These are phyloP conservation scores for Miniopterus natalensis DNA, from an alignment of 2,113 vertebrate species.

Conservation along the genomic window DNA sequence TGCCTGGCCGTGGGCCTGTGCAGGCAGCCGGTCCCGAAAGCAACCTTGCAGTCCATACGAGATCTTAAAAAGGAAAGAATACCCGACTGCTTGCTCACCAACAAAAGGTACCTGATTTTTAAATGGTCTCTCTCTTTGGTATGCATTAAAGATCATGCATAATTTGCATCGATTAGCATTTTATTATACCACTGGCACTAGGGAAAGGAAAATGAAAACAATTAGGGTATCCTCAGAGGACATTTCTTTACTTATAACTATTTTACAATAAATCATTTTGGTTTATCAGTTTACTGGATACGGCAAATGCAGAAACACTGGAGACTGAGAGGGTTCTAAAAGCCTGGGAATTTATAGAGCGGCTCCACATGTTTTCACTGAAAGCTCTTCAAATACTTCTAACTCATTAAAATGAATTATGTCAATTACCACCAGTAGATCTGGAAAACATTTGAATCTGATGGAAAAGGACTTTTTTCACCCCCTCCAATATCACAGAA, in stretches of 20 bases:
- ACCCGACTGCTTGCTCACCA: constrained; percentile 78
- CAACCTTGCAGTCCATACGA: constrained; percentile 63
- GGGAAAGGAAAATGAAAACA: constrained; percentile 87
- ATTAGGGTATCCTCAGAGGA: constrained; percentile 88
- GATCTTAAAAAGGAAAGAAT: constrained; percentile 80
- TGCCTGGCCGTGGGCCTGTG: constrained; percentile 72
- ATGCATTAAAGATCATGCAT: constrained; percentile 90
- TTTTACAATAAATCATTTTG: constrained; percentile 87
- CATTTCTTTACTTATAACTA: constrained; percentile 87
- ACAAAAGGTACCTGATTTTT: constrained; percentile 84
- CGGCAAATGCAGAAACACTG: constrained; percentile 79
- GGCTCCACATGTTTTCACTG: constrained; percentile 78
- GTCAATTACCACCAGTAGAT: constrained; percentile 73
- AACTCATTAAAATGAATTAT: constrained; percentile 78
- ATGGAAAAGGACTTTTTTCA: constrained; percentile 30
- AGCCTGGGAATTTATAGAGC: constrained; percentile 77
- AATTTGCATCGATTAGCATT: constrained; percentile 93
- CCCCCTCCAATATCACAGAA: neutral
- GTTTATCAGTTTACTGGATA: constrained; percentile 79
- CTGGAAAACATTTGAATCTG: constrained; percentile 74
- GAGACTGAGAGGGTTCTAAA: constrained; percentile 82
- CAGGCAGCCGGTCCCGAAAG: constrained; percentile 58
- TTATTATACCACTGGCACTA: constrained; percentile 88
- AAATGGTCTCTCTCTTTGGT: constrained; percentile 87
- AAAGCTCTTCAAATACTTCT: constrained; percentile 74